Evolutionary conservation across 2,888 invertebrate genomes (phyloP).

Genomic region (Chrysolina oricalcia): DNA sequence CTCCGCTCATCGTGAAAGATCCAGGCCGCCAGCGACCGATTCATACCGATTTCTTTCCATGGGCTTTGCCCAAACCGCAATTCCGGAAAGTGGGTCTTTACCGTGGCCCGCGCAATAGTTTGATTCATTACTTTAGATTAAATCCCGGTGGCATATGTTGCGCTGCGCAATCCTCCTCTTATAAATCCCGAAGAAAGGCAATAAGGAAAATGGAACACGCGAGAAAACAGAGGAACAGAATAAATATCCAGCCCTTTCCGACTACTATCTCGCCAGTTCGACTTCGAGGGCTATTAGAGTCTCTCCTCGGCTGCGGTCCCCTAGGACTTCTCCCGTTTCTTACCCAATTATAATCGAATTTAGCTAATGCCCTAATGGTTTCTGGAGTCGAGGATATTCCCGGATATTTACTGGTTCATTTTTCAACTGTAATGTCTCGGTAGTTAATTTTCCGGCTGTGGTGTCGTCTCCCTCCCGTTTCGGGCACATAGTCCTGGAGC

Average conservation of each 20-base stretch:
- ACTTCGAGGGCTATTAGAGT: slow-evolving; percentile 13
- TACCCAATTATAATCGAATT: slow-evolving; percentile 23
- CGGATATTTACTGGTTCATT: slow-evolving; percentile 21
- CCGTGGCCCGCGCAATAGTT: slow-evolving; percentile 35
- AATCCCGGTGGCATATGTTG: slow-evolving; percentile 27
- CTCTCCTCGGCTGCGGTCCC: slow-evolving; percentile 3
- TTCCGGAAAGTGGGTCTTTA: slow-evolving; percentile 22
- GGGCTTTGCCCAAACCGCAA: background rate
- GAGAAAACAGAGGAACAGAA: slow-evolving; percentile 23
- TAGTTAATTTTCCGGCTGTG: background rate
- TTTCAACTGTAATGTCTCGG: slow-evolving; percentile 5
- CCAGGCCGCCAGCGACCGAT: background rate
- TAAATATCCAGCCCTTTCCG: slow-evolving; percentile 15
- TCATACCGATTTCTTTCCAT: background rate
- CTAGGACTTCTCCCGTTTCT: background rate
- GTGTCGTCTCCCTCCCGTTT: background rate
- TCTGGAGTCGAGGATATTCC: slow-evolving; percentile 12
- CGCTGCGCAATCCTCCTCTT: slow-evolving; percentile 6
- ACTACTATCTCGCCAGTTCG: slow-evolving; percentile 9
- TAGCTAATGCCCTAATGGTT: slow-evolving; percentile 19
- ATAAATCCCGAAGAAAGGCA: slow-evolving; percentile 17
- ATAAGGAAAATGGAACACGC: slow-evolving; percentile 19
- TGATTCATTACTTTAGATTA: slow-evolving; percentile 44
- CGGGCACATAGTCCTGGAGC: too few relatives aligned
- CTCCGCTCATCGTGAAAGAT: too few relatives aligned